These are phyloP conservation scores for Sinella curviseta DNA, from an alignment of 1,140 invertebrate species.

Conservation along the genomic window DNA sequence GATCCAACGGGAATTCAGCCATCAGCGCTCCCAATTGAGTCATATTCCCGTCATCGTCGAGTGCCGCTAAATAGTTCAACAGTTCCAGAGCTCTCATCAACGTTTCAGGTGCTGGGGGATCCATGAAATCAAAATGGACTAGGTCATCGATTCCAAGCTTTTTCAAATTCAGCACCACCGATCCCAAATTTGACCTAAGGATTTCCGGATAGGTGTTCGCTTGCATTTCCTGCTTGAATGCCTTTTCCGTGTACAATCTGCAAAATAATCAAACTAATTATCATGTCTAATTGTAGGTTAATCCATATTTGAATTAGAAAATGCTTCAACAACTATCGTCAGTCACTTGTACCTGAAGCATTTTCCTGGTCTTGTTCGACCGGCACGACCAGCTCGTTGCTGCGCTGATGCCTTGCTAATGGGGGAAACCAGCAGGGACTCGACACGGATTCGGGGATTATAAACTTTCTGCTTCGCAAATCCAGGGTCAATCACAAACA, in stretches of 20 bases:
- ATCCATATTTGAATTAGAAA: not conserved
- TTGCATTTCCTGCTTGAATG: slow-evolving; percentile 99
- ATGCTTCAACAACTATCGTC: too few relatives aligned
- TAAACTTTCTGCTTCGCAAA: slow-evolving; percentile 25
- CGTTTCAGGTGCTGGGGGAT: slow-evolving; percentile 99
- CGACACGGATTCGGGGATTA: slow-evolving; percentile 63
- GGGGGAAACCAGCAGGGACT: slow-evolving; percentile 94
- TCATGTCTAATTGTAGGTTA: not conserved
- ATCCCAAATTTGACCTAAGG: slow-evolving; percentile 66
- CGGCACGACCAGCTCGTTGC: slow-evolving; percentile 94
- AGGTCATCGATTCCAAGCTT: slow-evolving; percentile 99
- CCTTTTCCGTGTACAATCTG: slow-evolving; percentile 98
- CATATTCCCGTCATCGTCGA: slow-evolving; percentile 95
- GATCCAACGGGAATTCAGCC: slow-evolving; percentile 99
- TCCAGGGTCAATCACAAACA: slow-evolving; percentile 33
- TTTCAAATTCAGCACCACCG: slow-evolving; percentile 73
- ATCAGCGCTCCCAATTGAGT: slow-evolving; percentile 95
- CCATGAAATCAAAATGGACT: slow-evolving; percentile 99
- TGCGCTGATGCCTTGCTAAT: slow-evolving; percentile 99
- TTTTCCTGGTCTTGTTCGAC: slow-evolving; percentile 94
- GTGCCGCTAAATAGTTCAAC: slow-evolving; percentile 92
- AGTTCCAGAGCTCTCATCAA: slow-evolving; percentile 98
- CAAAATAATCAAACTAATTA: too few relatives aligned
- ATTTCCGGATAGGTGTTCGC: slow-evolving; percentile 99
- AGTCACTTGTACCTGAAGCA: slow-evolving; percentile 58